These are phyloP conservation scores for Epistrophe grossulariae DNA, from an alignment of 2,888 invertebrate species.

Conservation along the genomic window DNA sequence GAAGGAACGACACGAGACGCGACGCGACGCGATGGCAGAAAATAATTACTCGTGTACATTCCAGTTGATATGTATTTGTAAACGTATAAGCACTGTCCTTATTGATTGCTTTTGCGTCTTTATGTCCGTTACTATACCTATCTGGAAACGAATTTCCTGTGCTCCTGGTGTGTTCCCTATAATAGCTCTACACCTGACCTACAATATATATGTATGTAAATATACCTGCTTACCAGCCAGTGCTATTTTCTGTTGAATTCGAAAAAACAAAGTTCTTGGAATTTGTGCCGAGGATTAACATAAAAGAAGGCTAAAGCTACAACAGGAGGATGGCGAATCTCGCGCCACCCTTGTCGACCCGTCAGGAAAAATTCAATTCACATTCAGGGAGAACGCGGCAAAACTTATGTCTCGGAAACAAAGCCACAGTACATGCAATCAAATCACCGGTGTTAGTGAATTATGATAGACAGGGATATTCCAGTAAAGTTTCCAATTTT, in stretches of 20 bases:
- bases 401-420: constrained; percentile 59
- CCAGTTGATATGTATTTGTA: constrained; percentile 62
- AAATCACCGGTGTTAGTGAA: constrained; percentile 65
- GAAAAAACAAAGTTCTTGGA: constrained; percentile 29
- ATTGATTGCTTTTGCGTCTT: constrained; percentile 62
- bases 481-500: constrained; percentile 14
- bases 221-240: not conserved
- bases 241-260: constrained; percentile 29
- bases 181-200: not conserved
- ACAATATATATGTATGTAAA: too few species aligned
- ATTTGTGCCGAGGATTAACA: constrained; percentile 40
- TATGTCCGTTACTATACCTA: constrained; percentile 37
- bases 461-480: constrained; percentile 54
- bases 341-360: constrained; percentile 31
- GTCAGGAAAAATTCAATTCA: constrained; percentile 51
- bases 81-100: constrained; percentile 60
- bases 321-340: not conserved
- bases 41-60: constrained; percentile 64
- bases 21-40: constrained; percentile 16
- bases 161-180: not conserved
- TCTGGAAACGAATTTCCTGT: constrained; percentile 62
- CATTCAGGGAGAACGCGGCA: constrained; percentile 34
- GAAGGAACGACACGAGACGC: not conserved
- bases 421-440: constrained; percentile 66
- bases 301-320: constrained; percentile 29